A percentile compares a stretch with the other conserved stretches of the same genome.
Evolutionary conservation across 1,140 invertebrate genomes (phyloP).

Genomic region (Gonioctena quinquepunctata): DNA sequence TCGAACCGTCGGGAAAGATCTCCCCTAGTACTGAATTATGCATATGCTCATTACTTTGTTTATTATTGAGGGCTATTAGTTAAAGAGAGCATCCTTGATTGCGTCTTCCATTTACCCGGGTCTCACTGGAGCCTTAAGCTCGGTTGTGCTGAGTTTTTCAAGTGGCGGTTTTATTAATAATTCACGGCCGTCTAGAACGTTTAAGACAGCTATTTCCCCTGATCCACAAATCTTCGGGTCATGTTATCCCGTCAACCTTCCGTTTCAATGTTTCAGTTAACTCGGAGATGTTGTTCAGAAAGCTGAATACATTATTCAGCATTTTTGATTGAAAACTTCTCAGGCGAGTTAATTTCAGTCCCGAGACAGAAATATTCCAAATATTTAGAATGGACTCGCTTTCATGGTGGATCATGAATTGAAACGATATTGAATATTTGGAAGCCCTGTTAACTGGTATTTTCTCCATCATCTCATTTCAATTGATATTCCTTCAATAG

Average conservation of each 20-base stretch:
- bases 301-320: not conserved
- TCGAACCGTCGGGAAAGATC: too few species aligned
- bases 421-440: too few species aligned
- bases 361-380: too few species aligned
- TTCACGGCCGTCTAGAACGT: not conserved
- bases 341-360: too few species aligned
- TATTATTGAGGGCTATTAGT: not conserved
- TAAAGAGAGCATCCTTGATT: not conserved
- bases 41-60: not conserved
- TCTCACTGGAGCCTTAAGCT: not conserved
- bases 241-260: not conserved
- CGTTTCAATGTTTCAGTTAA: not conserved
- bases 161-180: not conserved
- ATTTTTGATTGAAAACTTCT: not conserved
- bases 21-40: not conserved
- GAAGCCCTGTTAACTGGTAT: too few species aligned
- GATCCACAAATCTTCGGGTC: not conserved
- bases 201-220: not conserved
- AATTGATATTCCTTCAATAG: too few species aligned
- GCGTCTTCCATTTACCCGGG: not conserved
- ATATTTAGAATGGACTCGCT: too few species aligned
- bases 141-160: not conserved
- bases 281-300: not conserved
- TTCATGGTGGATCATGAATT: too few species aligned
- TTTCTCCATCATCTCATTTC: too few species aligned